These are phyloP conservation scores for Meteorus sp. DNA, from an alignment of 1,140 invertebrate genomes.

Conservation along the genomic window DNA sequence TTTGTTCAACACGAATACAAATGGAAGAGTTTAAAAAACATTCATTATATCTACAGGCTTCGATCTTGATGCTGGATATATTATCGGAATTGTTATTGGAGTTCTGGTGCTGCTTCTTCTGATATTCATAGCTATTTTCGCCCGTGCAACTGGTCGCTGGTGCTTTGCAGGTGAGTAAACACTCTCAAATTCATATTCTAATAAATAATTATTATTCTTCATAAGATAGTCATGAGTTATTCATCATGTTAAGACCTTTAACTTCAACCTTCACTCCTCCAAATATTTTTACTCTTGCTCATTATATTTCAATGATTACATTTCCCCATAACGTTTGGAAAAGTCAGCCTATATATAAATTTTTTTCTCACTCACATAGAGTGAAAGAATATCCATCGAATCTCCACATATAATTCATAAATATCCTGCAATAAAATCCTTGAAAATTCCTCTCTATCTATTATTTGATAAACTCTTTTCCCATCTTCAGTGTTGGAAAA, in stretches of 20 bases:
- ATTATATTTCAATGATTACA: background rate
- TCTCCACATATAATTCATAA: background rate
- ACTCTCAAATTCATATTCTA: constrained; percentile 33
- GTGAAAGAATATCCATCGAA: background rate
- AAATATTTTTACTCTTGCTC: background rate
- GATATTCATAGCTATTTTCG: constrained; percentile 71
- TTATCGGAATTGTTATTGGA: constrained; percentile 74
- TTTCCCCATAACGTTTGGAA: constrained; percentile 17
- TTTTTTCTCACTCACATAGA: too few species aligned
- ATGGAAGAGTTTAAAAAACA: constrained; percentile 1
- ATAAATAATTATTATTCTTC: constrained; percentile 5
- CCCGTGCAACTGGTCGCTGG: constrained; percentile 76
- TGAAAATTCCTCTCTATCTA: too few species aligned
- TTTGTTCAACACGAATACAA: background rate
- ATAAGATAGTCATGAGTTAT: too few species aligned
- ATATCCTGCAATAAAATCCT: background rate
- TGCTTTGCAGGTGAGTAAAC: constrained; percentile 80
- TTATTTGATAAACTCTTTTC: too few species aligned
- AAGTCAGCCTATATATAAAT: constrained; percentile 16
- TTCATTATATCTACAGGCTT: constrained; percentile 60
- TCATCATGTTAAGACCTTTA: too few species aligned
- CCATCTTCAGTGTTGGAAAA: too few species aligned
- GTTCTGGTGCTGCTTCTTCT: constrained; percentile 68
- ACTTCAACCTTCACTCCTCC: background rate
- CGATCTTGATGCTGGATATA: constrained; percentile 71